Evolutionary conservation across 2,888 invertebrate genomes (phyloP).

Genomic region (Cerastis rubricosa): DNA sequence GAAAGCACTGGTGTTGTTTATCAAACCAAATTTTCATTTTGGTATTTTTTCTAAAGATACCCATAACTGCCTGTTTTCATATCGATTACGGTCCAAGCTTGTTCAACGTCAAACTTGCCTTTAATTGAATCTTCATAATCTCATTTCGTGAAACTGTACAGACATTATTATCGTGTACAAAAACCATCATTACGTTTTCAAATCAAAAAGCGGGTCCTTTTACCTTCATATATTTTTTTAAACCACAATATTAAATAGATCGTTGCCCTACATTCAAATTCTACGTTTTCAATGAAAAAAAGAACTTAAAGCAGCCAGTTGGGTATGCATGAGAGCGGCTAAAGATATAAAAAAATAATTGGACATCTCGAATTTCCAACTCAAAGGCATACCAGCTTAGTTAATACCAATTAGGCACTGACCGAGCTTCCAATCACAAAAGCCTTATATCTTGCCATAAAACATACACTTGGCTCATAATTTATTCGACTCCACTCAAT

Average conservation of each 20-base stretch:
- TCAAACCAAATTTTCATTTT: no score
- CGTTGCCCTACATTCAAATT: neutral
- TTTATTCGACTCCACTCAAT: constrained; percentile 59
- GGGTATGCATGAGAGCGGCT: neutral
- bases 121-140: neutral
- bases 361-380: neutral
- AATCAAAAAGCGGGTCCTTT: neutral
- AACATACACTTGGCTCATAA: constrained; percentile 54
- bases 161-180: neutral
- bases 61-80: neutral
- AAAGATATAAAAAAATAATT: constrained; percentile 35
- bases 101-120: neutral
- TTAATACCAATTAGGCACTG: constrained; percentile 43
- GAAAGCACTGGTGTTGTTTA: neutral
- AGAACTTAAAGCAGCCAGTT: neutral
- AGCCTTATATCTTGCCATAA: constrained; percentile 49
- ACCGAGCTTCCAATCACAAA: constrained; percentile 27
- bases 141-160: neutral
- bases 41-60: neutral
- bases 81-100: neutral
- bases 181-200: neutral
- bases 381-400: constrained; percentile 15
- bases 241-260: neutral
- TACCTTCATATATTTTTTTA: neutral
- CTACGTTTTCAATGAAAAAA: constrained; percentile 3